Evolutionary conservation across 1,140 invertebrate species (phyloP).

Genomic region (Cepaea nemoralis): DNA sequence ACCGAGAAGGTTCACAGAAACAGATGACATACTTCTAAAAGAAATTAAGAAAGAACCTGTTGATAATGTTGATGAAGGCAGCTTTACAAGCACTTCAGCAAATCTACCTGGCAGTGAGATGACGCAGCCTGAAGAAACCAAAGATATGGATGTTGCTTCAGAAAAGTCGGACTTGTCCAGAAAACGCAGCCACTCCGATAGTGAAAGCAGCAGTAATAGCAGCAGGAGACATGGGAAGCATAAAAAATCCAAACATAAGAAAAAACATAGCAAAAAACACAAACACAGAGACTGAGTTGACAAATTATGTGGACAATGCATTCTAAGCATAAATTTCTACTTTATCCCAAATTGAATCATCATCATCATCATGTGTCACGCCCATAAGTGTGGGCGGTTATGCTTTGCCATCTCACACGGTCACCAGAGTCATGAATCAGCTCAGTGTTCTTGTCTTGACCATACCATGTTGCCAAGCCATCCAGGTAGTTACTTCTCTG

Average conservation of each 20-base stretch:
- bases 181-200: background rate
- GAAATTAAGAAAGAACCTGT: background rate
- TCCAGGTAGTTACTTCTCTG: no score
- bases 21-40: background rate
- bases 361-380: no score
- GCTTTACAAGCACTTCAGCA: background rate
- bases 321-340: no score
- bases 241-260: constrained; percentile 47
- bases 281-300: constrained; percentile 27
- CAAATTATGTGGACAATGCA: no score
- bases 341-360: no score
- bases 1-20: background rate
- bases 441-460: no score
- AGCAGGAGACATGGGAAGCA: constrained; percentile 40
- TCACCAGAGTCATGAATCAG: no score
- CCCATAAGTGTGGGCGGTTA: no score
- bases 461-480: no score
- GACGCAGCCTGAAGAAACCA: no score
- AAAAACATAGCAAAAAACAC: constrained; percentile 49
- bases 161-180: background rate
- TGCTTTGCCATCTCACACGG: no score
- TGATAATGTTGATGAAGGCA: background rate
- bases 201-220: constrained; percentile 31
- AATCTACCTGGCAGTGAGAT: no score
- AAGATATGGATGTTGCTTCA: background rate